A percentile compares a stretch with the other conserved stretches of the same genome.
Evolutionary conservation across 2,797 vertebrate species (phyloP).

Genomic region (Eidolon dupreanum): DNA sequence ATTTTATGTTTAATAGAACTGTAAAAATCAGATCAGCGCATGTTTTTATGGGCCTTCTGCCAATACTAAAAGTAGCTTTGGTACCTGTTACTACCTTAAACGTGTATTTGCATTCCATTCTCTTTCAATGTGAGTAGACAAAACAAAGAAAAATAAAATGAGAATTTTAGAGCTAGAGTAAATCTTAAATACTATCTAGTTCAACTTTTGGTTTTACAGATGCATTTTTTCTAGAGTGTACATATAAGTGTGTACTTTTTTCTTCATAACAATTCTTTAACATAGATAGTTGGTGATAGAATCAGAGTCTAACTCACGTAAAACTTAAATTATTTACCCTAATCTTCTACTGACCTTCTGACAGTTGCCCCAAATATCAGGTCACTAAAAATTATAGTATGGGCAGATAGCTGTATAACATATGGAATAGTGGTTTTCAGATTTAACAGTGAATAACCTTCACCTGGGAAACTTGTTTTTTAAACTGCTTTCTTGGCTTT

Average conservation of each 20-base stretch:
- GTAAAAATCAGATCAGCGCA: constrained; percentile 29
- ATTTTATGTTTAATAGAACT: constrained; percentile 50
- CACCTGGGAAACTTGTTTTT: neutral
- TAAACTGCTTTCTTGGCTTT: neutral
- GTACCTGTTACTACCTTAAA: neutral
- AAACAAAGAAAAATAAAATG: constrained; percentile 32
- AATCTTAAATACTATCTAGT: neutral
- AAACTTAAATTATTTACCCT: neutral
- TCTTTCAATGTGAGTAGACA: neutral
- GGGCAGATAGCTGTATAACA: neutral
- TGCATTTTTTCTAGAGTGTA: neutral
- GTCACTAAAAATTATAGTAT: neutral
- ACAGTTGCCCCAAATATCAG: neutral
- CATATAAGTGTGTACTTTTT: neutral
- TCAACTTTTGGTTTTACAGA: constrained; percentile 5
- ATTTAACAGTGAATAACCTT: neutral
- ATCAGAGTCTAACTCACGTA: neutral
- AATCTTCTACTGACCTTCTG: neutral
- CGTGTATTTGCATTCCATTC: constrained; percentile 35
- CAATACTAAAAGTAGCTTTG: constrained; percentile 39
- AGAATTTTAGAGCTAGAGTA: neutral
- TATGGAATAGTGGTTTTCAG: neutral
- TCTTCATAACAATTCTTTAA: neutral
- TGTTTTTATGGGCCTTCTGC: constrained; percentile 45
- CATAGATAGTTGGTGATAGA: neutral